Evolutionary conservation across 2,113 vertebrate species (phyloP).

Genomic region (Terrapene triunguis): DNA sequence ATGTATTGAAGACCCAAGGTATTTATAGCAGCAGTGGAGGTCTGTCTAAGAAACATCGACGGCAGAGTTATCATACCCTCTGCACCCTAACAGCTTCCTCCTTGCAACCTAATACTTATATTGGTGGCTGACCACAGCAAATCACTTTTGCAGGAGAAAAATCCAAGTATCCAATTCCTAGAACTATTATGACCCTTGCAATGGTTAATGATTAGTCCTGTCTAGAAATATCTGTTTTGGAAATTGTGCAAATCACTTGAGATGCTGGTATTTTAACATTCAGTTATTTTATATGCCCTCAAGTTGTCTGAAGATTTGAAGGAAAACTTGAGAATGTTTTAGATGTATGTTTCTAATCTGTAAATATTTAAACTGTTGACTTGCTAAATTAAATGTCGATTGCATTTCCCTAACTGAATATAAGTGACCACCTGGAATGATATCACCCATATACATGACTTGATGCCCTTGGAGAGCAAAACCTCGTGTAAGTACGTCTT

Average conservation of each 20-base stretch:
- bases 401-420: neutral
- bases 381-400: neutral
- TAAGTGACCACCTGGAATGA: neutral
- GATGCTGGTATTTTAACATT: neutral
- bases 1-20: neutral
- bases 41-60: neutral
- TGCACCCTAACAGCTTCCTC: neutral
- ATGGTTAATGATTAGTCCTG: neutral
- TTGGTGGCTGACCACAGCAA: neutral
- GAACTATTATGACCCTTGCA: neutral
- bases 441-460: neutral
- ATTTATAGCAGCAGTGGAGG: neutral
- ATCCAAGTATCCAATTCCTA: neutral
- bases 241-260: accelerated
- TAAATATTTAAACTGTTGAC: neutral
- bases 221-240: neutral
- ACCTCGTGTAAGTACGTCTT: neutral
- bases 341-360: neutral
- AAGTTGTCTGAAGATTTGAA: neutral
- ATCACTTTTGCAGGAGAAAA: neutral
- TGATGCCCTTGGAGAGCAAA: neutral
- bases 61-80: neutral
- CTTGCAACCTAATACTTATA: neutral
- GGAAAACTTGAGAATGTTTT: neutral
- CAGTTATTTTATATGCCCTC: neutral